Evolutionary conservation across 2,113 vertebrate species (phyloP), one percentile per base, ranked within the genome.

Genomic region (Fregetta grallaria): DNA sequence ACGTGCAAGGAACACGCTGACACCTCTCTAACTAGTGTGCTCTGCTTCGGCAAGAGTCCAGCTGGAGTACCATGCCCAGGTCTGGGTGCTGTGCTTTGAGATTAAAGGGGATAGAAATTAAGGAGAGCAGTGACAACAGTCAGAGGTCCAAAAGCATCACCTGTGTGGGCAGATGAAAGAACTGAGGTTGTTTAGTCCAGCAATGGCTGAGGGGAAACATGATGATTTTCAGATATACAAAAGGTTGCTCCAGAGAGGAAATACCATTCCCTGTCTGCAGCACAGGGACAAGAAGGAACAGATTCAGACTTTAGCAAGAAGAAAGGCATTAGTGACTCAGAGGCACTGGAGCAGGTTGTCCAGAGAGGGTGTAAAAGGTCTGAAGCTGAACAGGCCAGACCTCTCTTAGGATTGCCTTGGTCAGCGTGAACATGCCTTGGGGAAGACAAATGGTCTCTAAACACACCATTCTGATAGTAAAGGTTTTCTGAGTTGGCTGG

Each of bases 1-100:
- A 27, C 0, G 1, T 65, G 50, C 56, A n/a, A 76, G 63, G 56
- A 50, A 23, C 49, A 47, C 0, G 0, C 17, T 58, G 68, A 70
- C 21, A 75, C 34, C 23, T 66, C 40, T 36, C 26, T 36, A 66
- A 53, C 20, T 30, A 23, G 12, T 2, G 32, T 19, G 17, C 36
- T 74, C 45, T 50, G 32, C 53, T 67, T 61, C 1, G 3, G 36
- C 17, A 38, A 23, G 40, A 77, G 47, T 27, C 29, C 42, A 40
- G 34, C 63, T 49, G 45, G 45, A 58, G 38, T 38, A 22, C 9
- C 0, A 1, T 56, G 50, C 47, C 65, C 34, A 23, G 47, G 22
- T 11, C n/a, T 71, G 63, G 21, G 34, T 36, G 22, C 44, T 47
- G 30, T 34, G n/a, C 49, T 27, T 52, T 30, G 40, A 26, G 40